Conservation (phyloP, 2,797 vertebrate genomes). For the Siniperca scherzeri region DNA sequence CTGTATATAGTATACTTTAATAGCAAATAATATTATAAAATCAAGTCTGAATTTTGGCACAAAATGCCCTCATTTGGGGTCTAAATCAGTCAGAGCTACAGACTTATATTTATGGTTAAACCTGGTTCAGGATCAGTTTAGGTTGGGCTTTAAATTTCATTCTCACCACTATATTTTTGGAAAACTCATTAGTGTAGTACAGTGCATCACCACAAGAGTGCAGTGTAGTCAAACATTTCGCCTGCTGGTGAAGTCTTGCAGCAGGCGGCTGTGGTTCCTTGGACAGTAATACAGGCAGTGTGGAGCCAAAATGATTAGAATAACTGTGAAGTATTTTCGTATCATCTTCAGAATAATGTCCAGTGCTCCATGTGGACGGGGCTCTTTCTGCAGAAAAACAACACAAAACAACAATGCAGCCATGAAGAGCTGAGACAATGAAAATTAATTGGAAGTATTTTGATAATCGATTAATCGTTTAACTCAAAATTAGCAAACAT, state of each 20-base stretch:
- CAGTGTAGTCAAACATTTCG: slow-evolving; percentile 17
- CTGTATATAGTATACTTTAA: background rate
- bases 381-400: background rate
- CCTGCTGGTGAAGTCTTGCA: background rate
- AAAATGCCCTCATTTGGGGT: background rate
- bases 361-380: no score
- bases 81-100: background rate
- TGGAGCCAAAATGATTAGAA: background rate
- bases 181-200: background rate
- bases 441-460: background rate
- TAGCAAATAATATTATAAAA: background rate
- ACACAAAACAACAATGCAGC: no score
- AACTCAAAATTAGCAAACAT: background rate
- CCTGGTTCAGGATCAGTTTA: no score
- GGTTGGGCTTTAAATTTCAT: background rate
- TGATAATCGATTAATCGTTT: background rate
- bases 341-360: background rate
- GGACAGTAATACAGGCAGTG: background rate
- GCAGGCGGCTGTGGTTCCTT: background rate
- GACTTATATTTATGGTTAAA: background rate
- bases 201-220: slow-evolving; percentile 6
- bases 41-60: background rate
- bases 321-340: background rate
- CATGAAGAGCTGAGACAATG: background rate
- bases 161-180: background rate